phyloP scores from a whole-genome alignment of 2,797 vertebrate species.

The Clarias platycephalus region DNA sequence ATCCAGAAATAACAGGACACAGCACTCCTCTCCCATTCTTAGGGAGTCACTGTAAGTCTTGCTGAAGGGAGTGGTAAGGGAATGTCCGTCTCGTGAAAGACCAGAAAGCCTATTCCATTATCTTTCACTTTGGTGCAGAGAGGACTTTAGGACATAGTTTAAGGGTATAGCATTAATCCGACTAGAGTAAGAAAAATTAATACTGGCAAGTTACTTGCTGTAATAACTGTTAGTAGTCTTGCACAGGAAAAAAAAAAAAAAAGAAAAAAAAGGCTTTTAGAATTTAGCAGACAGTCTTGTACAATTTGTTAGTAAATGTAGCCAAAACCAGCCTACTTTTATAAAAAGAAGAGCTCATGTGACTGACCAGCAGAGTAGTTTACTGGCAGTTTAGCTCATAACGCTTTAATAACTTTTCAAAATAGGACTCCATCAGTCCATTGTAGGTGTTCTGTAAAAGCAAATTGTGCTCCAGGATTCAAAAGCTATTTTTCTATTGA shows the following conservation, averaged over 20 bases:
- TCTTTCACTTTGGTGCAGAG: neutral
- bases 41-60: slow-evolving; percentile 36
- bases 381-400: neutral
- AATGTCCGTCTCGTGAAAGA: slow-evolving; percentile 11
- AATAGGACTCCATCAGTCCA: neutral
- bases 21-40: slow-evolving; percentile 34
- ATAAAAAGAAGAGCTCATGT: neutral
- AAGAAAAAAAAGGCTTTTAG: neutral
- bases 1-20: slow-evolving; percentile 53
- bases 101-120: neutral
- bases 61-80: slow-evolving; percentile 19
- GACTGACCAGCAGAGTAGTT: neutral
- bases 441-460: neutral
- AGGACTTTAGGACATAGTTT: neutral
- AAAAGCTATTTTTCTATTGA: neutral
- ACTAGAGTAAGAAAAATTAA: neutral
- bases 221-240: neutral
- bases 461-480: neutral
- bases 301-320: neutral
- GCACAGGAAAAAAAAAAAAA: too few relatives aligned
- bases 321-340: neutral
- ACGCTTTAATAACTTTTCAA: neutral
- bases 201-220: neutral
- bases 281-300: neutral
- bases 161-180: neutral